Percentiles rank a stretch among this genome's conserved stretches.
phyloP scores from a whole-genome alignment of 2,888 invertebrate genomes.

The Tinea pellionella region DNA sequence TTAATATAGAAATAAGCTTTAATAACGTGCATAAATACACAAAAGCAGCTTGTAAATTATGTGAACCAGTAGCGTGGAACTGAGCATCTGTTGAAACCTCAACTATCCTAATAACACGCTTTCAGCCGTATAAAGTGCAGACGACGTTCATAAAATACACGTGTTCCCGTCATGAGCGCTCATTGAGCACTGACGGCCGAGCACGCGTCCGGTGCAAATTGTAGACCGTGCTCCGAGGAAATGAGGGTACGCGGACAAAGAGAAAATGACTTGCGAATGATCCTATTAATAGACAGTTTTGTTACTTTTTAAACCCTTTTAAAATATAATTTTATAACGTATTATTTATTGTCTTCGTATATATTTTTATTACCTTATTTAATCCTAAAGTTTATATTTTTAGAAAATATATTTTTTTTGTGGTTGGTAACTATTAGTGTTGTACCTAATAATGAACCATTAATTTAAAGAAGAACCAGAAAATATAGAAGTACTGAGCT shows the following conservation, averaged over 20 bases:
- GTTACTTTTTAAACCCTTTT: not conserved
- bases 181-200: conserved; percentile 31
- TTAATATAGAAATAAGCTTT: not conserved
- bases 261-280: conserved; percentile 34
- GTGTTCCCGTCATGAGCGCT: conserved; percentile 31
- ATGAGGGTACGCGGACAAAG: conserved; percentile 41
- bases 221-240: conserved; percentile 32
- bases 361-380: too few relatives aligned
- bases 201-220: conserved; percentile 50
- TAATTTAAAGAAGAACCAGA: too few relatives aligned
- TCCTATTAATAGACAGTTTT: not conserved
- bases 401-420: too few relatives aligned
- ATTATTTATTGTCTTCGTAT: too few relatives aligned
- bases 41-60: not conserved
- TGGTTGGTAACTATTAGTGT: too few relatives aligned
- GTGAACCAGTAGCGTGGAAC: not conserved
- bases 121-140: conserved; percentile 43
- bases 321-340: too few relatives aligned
- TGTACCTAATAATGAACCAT: too few relatives aligned
- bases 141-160: conserved; percentile 45
- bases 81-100: conserved; percentile 1
- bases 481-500: too few relatives aligned
- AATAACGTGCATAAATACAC: not conserved
- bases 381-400: too few relatives aligned
- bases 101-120: conserved; percentile 17